phyloP scores from a whole-genome alignment of 2,797 vertebrate genomes.

The Miichthys miiuy region DNA sequence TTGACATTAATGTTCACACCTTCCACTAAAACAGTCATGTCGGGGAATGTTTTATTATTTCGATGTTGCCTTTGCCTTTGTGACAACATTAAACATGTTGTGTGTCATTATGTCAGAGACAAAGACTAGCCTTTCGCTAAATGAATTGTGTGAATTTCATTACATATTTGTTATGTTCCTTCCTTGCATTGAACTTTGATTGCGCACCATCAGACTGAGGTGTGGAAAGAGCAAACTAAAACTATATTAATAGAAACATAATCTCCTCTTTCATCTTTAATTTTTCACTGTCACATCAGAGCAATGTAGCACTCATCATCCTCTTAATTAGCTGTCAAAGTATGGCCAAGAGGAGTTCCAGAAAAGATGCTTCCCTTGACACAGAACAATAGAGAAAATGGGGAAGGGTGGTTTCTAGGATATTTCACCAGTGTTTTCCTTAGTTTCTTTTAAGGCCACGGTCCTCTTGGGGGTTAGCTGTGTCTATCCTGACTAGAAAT shows the following conservation, averaged over 20 bases:
- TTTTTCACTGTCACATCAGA: conserved; percentile 73
- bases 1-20: conserved; percentile 37
- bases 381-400: conserved; percentile 59
- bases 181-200: conserved; percentile 24
- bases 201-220: conserved; percentile 36
- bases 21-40: conserved; percentile 16
- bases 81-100: background rate
- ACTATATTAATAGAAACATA: conserved; percentile 77
- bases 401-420: conserved; percentile 70
- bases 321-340: conserved; percentile 86
- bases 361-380: conserved; percentile 79
- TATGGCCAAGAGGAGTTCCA: conserved; percentile 80
- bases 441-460: conserved; percentile 64
- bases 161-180: conserved; percentile 19
- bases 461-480: conserved; percentile 61
- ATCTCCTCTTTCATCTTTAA: conserved; percentile 76
- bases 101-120: background rate
- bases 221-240: conserved; percentile 59
- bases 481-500: conserved; percentile 67
- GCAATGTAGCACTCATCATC: conserved; percentile 81
- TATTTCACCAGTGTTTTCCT: conserved; percentile 67
- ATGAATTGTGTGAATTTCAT: background rate
- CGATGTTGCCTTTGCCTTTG: background rate
- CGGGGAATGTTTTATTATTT: conserved; percentile 21
- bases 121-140: background rate